Evolutionary conservation across 1,140 invertebrate genomes (phyloP), one percentile per base, ranked within the genome.

Genomic region (Temnothorax longispinosus): DNA sequence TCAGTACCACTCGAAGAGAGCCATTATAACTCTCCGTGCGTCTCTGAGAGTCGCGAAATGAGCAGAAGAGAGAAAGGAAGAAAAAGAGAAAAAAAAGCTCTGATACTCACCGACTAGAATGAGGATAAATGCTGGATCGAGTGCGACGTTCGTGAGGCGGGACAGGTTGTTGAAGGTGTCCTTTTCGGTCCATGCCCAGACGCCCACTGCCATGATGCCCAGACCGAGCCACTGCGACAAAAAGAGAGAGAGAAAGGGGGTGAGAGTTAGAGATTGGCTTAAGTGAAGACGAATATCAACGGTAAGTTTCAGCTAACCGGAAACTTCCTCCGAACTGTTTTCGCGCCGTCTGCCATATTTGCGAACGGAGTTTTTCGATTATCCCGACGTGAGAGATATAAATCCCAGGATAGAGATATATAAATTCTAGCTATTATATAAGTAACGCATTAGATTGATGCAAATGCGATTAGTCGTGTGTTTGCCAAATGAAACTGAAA

Each of bases 161-260:
- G 97, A 97, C 56, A 99, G 96, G 95, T 99, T 99, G 93, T 97
- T 98, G 93, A 99, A 99, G 87, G 98, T 99, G 93, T 99, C 98
- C 95, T 99, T 99, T 94, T 99, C 99, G 60, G 97, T 97, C 98
- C 99, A 99, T 69, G 99, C 99, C 99, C 99, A 99, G 71, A 99
- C 96, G 60, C 99, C 99, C 69, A 99, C 96, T 7, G 98, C 98
- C 92, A 98, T 96, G 85, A 99, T 97, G 44, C 97, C 96, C 32
- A 99, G 96, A 11, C 98, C 99, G 64, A 98, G 95, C 91, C 99
- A 96, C 98, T 99, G 96, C 91, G 97, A 96, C 87, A 93, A 10
- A 27, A 27, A 27, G 27, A 72, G 52, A 94, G 93, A 92, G 91
- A 77, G 35, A 85, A 21, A 64, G 18, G 56, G 10, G 21, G 5